These are phyloP conservation scores for Clarias fuscus DNA, from an alignment of 2,797 vertebrate genomes.

Conservation along the genomic window DNA sequence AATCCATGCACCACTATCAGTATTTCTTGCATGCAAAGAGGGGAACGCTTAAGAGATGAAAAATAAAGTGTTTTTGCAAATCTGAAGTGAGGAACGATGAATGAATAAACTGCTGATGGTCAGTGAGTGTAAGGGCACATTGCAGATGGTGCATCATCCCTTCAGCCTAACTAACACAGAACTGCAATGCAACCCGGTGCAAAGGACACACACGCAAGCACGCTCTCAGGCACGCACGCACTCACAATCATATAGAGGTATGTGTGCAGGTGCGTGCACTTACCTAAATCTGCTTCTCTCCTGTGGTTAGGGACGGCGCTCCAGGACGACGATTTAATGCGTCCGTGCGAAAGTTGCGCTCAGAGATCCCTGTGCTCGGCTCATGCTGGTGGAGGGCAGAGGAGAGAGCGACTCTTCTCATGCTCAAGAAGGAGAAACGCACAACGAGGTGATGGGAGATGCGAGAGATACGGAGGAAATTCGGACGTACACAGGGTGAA, in stretches of 20 bases:
- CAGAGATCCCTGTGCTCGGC: conserved; percentile 76
- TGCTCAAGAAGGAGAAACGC: conserved; percentile 83
- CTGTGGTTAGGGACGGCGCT: conserved; percentile 71
- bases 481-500: conserved; percentile 43
- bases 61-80: neutral
- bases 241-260: neutral
- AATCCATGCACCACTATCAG: conserved; percentile 4
- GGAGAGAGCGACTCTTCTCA: conserved; percentile 69
- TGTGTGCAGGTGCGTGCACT: conserved; percentile 52
- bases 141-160: conserved; percentile 60
- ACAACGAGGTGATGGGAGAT: conserved; percentile 20
- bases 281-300: conserved; percentile 81
- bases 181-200: conserved; percentile 27
- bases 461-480: conserved; percentile 33
- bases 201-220: neutral
- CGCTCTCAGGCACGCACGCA: conserved; percentile 8
- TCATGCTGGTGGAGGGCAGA: conserved; percentile 35
- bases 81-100: conserved; percentile 48
- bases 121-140: conserved; percentile 43
- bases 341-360: conserved; percentile 78
- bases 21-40: neutral
- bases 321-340: conserved; percentile 72
- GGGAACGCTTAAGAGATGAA: neutral
- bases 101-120: conserved; percentile 17
- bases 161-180: conserved; percentile 55